Percentiles rank a stretch among this genome's conserved stretches.
Evolutionary conservation across 2,888 invertebrate species (phyloP).

Genomic region (Megastigmus dorsalis): DNA sequence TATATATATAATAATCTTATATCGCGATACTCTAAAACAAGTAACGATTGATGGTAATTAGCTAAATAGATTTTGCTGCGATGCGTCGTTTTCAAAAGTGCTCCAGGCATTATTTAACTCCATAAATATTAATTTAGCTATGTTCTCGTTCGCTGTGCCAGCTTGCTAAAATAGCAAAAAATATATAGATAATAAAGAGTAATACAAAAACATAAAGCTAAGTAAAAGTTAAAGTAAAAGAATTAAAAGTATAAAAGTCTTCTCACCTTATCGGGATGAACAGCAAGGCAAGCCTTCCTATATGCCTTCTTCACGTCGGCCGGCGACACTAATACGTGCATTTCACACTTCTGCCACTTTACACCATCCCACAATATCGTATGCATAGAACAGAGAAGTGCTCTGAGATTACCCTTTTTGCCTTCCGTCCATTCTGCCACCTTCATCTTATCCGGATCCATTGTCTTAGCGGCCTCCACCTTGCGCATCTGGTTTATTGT

Average conservation of each 20-base stretch:
- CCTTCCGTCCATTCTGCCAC: constrained; percentile 92
- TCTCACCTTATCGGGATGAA: constrained; percentile 98
- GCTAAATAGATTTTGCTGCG: constrained; percentile 85
- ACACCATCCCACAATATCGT: constrained; percentile 94
- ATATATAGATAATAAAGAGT: neutral
- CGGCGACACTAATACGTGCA: constrained; percentile 94
- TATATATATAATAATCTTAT: constrained; percentile 35
- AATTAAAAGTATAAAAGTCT: neutral
- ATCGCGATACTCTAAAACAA: constrained; percentile 58
- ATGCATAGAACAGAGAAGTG: constrained; percentile 94
- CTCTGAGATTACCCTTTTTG: constrained; percentile 96
- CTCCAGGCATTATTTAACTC: constrained; percentile 99
- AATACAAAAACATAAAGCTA: neutral
- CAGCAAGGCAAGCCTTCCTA: constrained; percentile 95
- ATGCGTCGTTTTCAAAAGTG: constrained; percentile 92
- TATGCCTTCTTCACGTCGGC: constrained; percentile 97
- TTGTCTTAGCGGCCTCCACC: constrained; percentile 87
- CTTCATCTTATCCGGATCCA: constrained; percentile 94
- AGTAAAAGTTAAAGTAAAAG: constrained; percentile 19
- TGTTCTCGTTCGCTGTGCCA: constrained; percentile 92
- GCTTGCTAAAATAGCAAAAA: constrained; percentile 84
- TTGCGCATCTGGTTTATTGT: constrained; percentile 96
- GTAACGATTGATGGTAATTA: constrained; percentile 65
- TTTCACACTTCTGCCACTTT: constrained; percentile 94
- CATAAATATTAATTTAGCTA: constrained; percentile 98